These are phyloP conservation scores for Nebria brevicollis DNA, from an alignment of 2,888 invertebrate species.

Conservation along the genomic window DNA sequence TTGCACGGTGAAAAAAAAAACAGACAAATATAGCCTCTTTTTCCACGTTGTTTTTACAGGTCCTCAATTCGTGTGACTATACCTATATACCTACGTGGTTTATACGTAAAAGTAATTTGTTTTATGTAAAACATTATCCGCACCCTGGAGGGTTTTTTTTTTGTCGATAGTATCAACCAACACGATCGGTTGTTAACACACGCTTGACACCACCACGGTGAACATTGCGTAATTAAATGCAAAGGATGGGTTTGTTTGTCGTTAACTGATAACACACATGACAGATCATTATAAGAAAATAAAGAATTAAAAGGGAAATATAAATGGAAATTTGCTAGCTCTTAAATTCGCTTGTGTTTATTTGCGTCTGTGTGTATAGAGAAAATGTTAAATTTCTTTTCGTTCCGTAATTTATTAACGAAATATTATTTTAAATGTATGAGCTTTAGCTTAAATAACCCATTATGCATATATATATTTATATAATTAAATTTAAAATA, in stretches of 20 bases:
- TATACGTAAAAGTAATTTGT: background rate
- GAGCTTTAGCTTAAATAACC: too few species aligned
- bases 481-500: too few species aligned
- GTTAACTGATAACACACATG: background rate
- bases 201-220: background rate
- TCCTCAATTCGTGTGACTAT: background rate
- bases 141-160: background rate
- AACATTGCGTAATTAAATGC: background rate
- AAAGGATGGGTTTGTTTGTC: background rate
- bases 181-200: background rate
- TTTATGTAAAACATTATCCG: background rate
- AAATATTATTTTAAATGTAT: too few species aligned
- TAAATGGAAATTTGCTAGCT: background rate
- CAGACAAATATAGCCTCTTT: background rate
- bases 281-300: background rate
- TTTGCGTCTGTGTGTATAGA: background rate
- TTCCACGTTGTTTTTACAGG: background rate
- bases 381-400: background rate
- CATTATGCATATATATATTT: too few species aligned
- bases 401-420: too few species aligned
- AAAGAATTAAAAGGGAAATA: background rate
- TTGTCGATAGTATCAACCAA: background rate
- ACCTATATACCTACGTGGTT: background rate
- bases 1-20: background rate
- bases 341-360: background rate